A percentile compares a stretch with the other conserved stretches of the same genome.
Conservation (phyloP, 2,888 invertebrate species). For the Allacma fusca region DNA sequence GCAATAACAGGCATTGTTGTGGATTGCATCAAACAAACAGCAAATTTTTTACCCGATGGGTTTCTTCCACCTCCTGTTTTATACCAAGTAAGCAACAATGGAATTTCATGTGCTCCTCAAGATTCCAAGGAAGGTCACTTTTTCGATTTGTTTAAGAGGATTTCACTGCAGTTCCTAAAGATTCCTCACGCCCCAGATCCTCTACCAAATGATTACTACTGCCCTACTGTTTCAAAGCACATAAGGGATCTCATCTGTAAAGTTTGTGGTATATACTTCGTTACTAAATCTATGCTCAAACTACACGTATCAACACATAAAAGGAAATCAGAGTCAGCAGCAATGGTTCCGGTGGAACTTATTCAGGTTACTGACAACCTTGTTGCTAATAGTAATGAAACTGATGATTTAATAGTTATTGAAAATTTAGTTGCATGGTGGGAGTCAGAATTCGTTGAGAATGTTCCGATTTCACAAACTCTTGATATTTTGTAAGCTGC, state of each 20-base stretch:
- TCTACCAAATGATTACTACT: not conserved
- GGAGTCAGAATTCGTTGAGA: too few relatives aligned
- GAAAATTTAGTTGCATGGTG: not conserved
- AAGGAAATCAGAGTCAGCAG: too few relatives aligned
- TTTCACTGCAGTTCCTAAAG: not conserved
- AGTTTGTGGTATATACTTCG: not conserved
- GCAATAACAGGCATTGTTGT: not conserved
- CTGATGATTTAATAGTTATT: slow-evolving; percentile 8
- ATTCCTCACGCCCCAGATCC: not conserved
- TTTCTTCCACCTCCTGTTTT: not conserved
- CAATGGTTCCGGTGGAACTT: not conserved
- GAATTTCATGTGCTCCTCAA: not conserved
- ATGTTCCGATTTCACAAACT: too few relatives aligned
- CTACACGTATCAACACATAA: not conserved
- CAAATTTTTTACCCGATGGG: not conserved
- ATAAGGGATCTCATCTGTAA: not conserved
- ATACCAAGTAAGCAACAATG: not conserved
- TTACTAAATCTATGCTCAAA: not conserved
- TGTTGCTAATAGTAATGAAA: not conserved
- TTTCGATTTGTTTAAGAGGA: not conserved
- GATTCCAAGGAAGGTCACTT: not conserved
- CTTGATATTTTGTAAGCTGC: too few relatives aligned
- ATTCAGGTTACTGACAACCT: too few relatives aligned
- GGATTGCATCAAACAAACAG: not conserved
- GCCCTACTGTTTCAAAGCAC: not conserved